These are phyloP conservation scores for Ictidomys tridecemlineatus DNA, from an alignment of 2,113 vertebrate species.

Conservation along the genomic window DNA sequence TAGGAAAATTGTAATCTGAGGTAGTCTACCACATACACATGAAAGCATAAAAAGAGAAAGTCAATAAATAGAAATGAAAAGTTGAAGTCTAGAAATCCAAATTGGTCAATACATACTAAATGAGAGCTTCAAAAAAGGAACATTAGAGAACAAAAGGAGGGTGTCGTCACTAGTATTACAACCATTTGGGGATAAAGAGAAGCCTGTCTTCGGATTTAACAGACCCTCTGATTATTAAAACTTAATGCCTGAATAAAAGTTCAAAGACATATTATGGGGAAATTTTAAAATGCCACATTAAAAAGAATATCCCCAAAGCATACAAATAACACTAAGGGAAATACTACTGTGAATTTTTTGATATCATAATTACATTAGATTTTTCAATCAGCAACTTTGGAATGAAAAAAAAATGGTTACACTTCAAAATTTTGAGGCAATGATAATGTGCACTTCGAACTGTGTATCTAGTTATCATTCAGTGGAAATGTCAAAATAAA, in stretches of 20 bases:
- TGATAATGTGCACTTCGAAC: neutral
- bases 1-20: neutral
- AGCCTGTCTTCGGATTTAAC: neutral
- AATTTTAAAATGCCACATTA: neutral
- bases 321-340: neutral
- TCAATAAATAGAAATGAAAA: neutral
- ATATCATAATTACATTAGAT: neutral
- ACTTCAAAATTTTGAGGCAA: neutral
- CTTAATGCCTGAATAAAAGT: neutral
- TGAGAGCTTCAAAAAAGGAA: neutral
- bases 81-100: neutral
- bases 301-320: neutral
- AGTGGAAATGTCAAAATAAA: neutral
- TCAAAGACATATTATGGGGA: neutral
- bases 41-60: conserved; percentile 13
- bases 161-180: neutral
- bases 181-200: neutral
- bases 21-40: neutral
- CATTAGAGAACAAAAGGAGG: neutral
- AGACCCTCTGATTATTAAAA: neutral
- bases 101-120: neutral
- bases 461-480: neutral
- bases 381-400: neutral
- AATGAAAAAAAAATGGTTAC: neutral
- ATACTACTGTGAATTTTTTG: neutral